Conservation (phyloP, 2,113 vertebrate species). For the Hydrochoerus hydrochaeris region DNA sequence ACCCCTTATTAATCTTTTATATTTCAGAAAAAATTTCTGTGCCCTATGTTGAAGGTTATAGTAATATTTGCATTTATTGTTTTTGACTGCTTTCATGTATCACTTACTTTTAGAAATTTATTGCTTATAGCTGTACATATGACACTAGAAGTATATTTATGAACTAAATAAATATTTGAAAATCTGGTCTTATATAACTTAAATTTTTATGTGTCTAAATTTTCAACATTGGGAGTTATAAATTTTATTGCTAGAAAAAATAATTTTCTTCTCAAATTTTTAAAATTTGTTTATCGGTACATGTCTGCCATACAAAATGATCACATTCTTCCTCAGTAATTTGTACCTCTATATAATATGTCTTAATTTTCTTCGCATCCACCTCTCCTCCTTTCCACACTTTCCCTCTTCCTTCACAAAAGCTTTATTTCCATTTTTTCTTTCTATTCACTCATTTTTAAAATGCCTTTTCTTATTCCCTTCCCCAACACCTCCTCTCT, state of each 20-base stretch:
- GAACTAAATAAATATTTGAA: background rate
- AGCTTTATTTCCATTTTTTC: background rate
- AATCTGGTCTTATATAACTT: background rate
- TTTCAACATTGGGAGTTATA: background rate
- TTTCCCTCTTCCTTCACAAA: background rate
- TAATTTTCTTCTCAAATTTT: background rate
- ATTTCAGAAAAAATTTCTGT: background rate
- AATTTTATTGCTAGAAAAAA: background rate
- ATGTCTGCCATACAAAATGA: background rate
- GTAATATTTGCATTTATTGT: background rate
- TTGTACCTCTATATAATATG: background rate
- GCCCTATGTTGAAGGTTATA: background rate
- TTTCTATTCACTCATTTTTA: background rate
- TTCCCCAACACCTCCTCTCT: background rate
- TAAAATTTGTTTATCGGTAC: background rate
- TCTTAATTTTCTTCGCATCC: background rate
- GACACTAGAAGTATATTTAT: background rate
- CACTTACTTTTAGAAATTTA: background rate
- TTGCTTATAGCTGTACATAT: background rate
- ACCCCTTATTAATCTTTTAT: background rate
- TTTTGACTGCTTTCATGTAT: background rate
- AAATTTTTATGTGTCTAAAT: background rate
- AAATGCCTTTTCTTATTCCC: background rate
- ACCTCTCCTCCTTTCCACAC: background rate
- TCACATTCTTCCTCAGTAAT: background rate